A percentile compares a stretch with the other conserved stretches of the same genome.
These are phyloP conservation scores for Synanthedon myopaeformis DNA, from an alignment of 2,888 invertebrate species.

Conservation along the genomic window DNA sequence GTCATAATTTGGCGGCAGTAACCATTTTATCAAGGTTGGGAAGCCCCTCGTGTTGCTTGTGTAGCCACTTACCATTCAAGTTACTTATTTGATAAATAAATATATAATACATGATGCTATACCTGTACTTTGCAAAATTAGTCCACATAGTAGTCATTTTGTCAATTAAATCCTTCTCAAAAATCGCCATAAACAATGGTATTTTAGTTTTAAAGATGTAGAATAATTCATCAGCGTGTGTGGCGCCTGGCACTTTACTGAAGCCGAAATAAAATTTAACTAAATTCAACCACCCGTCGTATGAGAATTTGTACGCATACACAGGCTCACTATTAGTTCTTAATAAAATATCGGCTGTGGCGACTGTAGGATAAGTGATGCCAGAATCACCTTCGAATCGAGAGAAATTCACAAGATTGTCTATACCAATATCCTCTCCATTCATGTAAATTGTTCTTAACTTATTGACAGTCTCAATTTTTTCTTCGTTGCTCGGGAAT, in stretches of 20 bases:
- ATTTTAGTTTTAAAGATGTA: slow-evolving; percentile 44
- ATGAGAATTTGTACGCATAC: slow-evolving; percentile 40
- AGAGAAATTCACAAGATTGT: slow-evolving; percentile 34
- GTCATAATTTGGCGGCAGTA: too few species aligned
- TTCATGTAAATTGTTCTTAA: slow-evolving; percentile 49
- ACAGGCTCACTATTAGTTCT: slow-evolving; percentile 27
- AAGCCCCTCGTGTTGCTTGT: too few species aligned
- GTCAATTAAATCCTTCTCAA: slow-evolving; percentile 32
- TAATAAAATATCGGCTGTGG: slow-evolving; percentile 32
- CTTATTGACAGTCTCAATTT: slow-evolving; percentile 19
- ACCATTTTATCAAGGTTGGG: too few species aligned
- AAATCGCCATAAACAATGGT: slow-evolving; percentile 19
- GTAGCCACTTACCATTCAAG: too few species aligned
- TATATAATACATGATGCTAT: background rate
- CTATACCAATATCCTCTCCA: slow-evolving; percentile 43
- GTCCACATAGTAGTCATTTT: slow-evolving; percentile 49
- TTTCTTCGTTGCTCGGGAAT: slow-evolving; percentile 30
- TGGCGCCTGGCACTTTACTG: slow-evolving; percentile 36
- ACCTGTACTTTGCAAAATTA: slow-evolving; percentile 56
- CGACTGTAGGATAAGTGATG: slow-evolving; percentile 39
- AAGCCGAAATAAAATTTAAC: slow-evolving; percentile 36
- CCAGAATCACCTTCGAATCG: slow-evolving; percentile 45
- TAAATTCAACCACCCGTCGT: slow-evolving; percentile 48
- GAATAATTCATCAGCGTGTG: slow-evolving; percentile 59
- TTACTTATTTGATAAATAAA: too few species aligned